These are phyloP conservation scores for Grammomys surdaster DNA, from an alignment of 2,113 vertebrate genomes.

Conservation along the genomic window DNA sequence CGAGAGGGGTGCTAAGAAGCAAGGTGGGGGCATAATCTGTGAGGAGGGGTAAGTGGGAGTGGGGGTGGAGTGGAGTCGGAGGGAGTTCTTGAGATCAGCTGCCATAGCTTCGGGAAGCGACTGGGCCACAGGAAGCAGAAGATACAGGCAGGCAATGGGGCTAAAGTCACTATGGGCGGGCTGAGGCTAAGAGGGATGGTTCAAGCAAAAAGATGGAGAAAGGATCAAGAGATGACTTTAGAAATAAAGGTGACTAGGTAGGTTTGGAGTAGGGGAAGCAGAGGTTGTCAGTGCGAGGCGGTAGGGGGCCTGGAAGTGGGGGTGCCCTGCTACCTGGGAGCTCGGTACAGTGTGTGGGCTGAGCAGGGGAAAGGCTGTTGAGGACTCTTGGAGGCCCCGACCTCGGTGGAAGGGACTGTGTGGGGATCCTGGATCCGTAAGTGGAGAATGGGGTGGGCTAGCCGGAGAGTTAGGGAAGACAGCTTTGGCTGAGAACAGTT, in stretches of 20 bases:
- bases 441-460: constrained; percentile 2
- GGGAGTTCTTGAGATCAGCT: constrained; percentile 88
- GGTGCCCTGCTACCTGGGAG: background rate
- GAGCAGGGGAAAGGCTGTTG: background rate
- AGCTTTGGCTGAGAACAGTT: background rate
- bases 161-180: background rate
- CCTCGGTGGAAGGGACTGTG: background rate
- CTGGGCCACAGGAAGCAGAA: background rate
- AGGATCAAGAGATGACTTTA: background rate
- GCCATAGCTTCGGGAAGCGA: constrained; percentile 25
- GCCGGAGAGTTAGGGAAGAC: constrained; percentile 28
- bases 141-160: background rate
- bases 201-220: background rate
- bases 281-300: background rate
- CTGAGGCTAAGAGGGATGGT: background rate
- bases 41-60: constrained; percentile 87
- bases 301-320: background rate
- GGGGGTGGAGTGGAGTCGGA: constrained; percentile 88
- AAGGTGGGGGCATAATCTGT: constrained; percentile 84
- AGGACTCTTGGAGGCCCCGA: background rate
- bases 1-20: background rate
- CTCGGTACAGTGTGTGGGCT: background rate
- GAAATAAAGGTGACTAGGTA: constrained; percentile 13
- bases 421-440: background rate
- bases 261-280: background rate